These are phyloP conservation scores for Eucera pruinosa DNA, from an alignment of 2,888 invertebrate species.

Conservation along the genomic window DNA sequence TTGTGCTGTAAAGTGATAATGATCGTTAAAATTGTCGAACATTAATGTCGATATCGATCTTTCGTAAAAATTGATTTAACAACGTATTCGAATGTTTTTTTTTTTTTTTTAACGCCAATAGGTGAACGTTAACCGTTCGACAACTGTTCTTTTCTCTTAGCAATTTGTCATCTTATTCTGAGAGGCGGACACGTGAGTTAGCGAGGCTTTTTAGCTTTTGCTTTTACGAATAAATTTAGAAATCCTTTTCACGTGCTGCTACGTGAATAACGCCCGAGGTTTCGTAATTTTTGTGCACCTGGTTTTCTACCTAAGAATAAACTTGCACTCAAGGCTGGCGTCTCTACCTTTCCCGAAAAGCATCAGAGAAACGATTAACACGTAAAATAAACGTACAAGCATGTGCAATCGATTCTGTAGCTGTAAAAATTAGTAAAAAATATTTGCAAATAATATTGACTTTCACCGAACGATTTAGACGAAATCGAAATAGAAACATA, in stretches of 20 bases:
- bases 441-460: no score
- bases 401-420: background rate
- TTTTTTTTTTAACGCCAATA: no score
- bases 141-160: background rate
- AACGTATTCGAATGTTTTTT: no score
- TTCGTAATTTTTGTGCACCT: constrained; percentile 10
- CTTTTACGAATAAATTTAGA: constrained; percentile 21
- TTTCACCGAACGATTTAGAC: no score
- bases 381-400: background rate
- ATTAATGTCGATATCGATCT: no score
- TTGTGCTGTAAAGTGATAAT: no score
- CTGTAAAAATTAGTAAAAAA: no score
- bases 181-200: background rate
- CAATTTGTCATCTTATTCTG: constrained; percentile 32
- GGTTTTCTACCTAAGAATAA: constrained; percentile 5
- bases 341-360: background rate
- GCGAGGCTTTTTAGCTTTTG: background rate
- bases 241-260: constrained; percentile 26
- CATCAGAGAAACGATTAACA: background rate
- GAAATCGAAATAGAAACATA: background rate
- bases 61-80: no score
- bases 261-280: background rate
- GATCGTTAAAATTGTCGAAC: no score
- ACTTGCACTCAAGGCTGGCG: background rate
- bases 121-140: constrained; percentile 17